Conservation (phyloP, 1,140 invertebrate species). For the Solenopsis invicta region DNA sequence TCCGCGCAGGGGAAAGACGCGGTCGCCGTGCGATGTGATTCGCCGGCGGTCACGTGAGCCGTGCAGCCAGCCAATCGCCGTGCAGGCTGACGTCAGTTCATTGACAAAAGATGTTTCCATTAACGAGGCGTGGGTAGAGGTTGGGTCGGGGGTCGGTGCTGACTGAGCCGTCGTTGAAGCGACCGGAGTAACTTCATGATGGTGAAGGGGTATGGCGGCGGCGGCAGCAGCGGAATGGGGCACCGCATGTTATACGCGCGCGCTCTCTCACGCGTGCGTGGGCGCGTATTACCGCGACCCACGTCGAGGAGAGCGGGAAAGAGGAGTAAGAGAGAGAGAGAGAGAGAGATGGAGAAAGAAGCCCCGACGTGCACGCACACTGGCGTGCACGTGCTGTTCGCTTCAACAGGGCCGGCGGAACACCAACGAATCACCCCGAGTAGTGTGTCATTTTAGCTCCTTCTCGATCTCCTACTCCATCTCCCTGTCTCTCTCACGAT, state of each 20-base stretch:
- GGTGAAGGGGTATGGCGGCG: conserved; percentile 12
- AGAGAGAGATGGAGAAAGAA: neutral
- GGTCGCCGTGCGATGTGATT: conserved; percentile 72
- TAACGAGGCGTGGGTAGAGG: conserved; percentile 83
- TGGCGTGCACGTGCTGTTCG: conserved; percentile 68
- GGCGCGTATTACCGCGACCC: conserved; percentile 71
- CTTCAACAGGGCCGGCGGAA: conserved; percentile 51
- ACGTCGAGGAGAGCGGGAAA: neutral
- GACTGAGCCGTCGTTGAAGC: conserved; percentile 68
- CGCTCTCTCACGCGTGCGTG: conserved; percentile 76
- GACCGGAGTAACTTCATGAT: conserved; percentile 12
- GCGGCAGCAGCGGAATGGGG: conserved; percentile 15
- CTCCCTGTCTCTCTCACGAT: conserved; percentile 20
- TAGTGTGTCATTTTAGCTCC: neutral
- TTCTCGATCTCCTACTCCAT: conserved; percentile 13
- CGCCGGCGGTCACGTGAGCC: conserved; percentile 84
- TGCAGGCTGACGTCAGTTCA: conserved; percentile 87
- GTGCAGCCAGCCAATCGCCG: conserved; percentile 79
- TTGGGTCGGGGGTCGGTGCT: conserved; percentile 74
- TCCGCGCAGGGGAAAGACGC: conserved; percentile 68
- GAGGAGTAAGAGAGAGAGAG: neutral
- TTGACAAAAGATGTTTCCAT: conserved; percentile 87
- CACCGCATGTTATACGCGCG: conserved; percentile 66
- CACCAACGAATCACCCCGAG: conserved; percentile 31
- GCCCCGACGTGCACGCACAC: conserved; percentile 69